phyloP scores from a whole-genome alignment of 2,113 vertebrate genomes.

The Rhea pennata region DNA sequence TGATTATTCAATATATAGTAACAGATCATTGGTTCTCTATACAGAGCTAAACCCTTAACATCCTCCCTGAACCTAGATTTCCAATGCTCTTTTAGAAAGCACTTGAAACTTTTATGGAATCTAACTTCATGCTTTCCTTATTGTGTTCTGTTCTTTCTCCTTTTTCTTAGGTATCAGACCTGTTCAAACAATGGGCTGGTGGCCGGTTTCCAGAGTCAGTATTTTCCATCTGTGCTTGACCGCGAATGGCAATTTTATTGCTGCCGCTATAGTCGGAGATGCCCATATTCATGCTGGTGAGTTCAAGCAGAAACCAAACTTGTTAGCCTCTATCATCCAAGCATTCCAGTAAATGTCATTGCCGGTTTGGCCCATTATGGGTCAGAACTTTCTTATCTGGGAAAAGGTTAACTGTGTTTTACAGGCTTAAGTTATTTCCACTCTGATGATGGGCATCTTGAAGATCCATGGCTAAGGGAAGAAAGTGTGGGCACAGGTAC shows the following conservation, averaged over 20 bases:
- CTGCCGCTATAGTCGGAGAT: conserved; percentile 90
- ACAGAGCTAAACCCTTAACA: background rate
- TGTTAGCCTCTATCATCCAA: background rate
- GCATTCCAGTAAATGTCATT: background rate
- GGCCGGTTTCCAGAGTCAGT: conserved; percentile 93
- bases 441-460: background rate
- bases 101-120: background rate
- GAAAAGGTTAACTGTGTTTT: background rate
- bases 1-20: background rate
- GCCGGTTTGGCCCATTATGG: background rate
- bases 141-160: background rate
- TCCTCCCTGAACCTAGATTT: background rate
- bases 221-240: conserved; percentile 92
- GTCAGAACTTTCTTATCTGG: background rate
- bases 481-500: background rate
- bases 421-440: background rate
- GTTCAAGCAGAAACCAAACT: conserved; percentile 49
- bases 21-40: background rate
- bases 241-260: conserved; percentile 99
- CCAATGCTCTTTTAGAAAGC: background rate
- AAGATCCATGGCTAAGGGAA: background rate
- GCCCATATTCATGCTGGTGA: conserved; percentile 94
- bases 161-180: conserved; percentile 86
- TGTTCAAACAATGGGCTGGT: conserved; percentile 94
- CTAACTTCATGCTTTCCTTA: background rate